Percentiles rank a stretch among this genome's conserved stretches.
These are phyloP conservation scores for Andrena camellia DNA, from an alignment of 2,888 invertebrate species.

Conservation along the genomic window DNA sequence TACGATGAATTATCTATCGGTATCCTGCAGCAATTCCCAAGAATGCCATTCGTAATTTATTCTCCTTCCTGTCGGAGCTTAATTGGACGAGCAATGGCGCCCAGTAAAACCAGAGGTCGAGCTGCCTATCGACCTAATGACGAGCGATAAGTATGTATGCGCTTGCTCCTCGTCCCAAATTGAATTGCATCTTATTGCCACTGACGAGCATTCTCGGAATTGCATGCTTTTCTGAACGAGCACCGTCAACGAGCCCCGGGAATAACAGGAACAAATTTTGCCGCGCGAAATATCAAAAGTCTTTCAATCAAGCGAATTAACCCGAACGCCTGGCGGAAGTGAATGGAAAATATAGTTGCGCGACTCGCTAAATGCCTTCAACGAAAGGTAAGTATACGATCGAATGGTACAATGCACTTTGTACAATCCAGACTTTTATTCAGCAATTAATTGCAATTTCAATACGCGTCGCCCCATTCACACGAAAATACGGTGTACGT, in stretches of 20 bases:
- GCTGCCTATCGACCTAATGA: conserved; percentile 51
- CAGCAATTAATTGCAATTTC: neutral
- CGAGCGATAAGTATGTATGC: conserved; percentile 38
- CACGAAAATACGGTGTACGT: neutral
- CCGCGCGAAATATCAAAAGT: conserved; percentile 4
- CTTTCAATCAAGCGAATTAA: conserved; percentile 25
- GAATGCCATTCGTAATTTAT: conserved; percentile 48
- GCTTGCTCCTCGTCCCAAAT: conserved; percentile 38
- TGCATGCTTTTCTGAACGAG: conserved; percentile 13
- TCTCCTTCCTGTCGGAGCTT: conserved; percentile 47
- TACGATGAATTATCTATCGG: conserved; percentile 42
- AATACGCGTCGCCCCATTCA: neutral
- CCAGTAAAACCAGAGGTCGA: conserved; percentile 46
- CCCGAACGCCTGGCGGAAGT: neutral
- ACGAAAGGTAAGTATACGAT: conserved; percentile 7
- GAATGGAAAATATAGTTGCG: neutral
- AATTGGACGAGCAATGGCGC: conserved; percentile 50
- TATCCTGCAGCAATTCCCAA: conserved; percentile 37
- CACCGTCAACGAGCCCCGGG: neutral
- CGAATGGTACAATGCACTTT: neutral
- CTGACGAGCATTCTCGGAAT: conserved; percentile 29
- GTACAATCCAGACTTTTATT: neutral
- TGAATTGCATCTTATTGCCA: conserved; percentile 38
- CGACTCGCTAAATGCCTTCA: neutral
- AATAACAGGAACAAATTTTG: conserved; percentile 2